Conservation (phyloP, 2,888 invertebrate species). For the Alcis repandata region DNA sequence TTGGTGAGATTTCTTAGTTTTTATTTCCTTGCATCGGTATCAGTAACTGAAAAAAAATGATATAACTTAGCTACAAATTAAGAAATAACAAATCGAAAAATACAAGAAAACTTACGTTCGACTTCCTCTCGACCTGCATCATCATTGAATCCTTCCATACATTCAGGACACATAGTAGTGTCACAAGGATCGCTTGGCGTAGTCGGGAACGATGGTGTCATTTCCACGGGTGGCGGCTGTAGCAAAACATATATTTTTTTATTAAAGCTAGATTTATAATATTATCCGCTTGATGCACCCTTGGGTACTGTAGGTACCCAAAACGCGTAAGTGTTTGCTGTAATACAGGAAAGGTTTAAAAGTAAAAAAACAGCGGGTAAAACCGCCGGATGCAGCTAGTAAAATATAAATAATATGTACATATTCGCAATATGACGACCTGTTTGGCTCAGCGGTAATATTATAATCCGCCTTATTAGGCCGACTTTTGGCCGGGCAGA, state of each 20-base stretch:
- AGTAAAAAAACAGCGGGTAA: no score
- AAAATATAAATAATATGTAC: no score
- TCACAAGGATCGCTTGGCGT: slow-evolving; percentile 77
- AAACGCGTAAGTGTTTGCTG: no score
- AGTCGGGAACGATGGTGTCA: slow-evolving; percentile 74
- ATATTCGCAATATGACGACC: no score
- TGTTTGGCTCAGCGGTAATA: no score
- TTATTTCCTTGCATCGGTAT: slow-evolving; percentile 17
- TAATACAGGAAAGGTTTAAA: no score
- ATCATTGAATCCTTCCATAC: slow-evolving; percentile 64
- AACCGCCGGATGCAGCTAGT: no score
- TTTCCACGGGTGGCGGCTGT: slow-evolving; percentile 75
- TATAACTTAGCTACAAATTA: neutral
- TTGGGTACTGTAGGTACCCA: no score
- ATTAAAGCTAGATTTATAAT: no score
- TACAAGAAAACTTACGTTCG: slow-evolving; percentile 29
- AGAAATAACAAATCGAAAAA: neutral
- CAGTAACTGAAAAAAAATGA: slow-evolving; percentile 33
- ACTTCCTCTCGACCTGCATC: slow-evolving; percentile 30
- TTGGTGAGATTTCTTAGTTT: neutral
- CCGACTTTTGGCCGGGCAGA: no score
- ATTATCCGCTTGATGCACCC: no score
- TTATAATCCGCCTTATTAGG: no score
- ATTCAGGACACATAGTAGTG: slow-evolving; percentile 75
- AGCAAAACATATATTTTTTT: neutral